Percentiles rank a stretch among this genome's conserved stretches.
These are phyloP conservation scores for Meganola albula DNA, from an alignment of 2,888 invertebrate genomes.

Conservation along the genomic window DNA sequence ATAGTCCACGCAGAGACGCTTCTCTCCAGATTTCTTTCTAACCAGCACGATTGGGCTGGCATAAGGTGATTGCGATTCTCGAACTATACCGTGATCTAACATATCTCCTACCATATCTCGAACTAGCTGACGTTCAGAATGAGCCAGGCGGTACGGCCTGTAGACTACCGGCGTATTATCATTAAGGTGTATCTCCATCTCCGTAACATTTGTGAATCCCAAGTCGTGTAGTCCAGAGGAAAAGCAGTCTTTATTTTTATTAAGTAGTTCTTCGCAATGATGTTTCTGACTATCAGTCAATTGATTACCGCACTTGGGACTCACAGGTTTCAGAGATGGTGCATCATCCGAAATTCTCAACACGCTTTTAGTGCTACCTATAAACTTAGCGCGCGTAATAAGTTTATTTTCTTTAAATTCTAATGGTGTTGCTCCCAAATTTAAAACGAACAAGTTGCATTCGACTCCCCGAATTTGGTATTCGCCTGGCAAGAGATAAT, in stretches of 20 bases:
- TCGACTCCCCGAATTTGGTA: neutral
- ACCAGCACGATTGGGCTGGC: conserved; percentile 2
- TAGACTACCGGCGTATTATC: conserved; percentile 3
- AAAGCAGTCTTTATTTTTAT: conserved; percentile 1
- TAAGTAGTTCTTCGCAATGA: neutral
- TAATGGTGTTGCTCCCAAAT: neutral
- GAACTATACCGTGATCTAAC: conserved; percentile 18
- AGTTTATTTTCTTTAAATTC: neutral
- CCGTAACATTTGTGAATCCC: conserved; percentile 1
- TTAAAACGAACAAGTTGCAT: conserved; percentile 1
- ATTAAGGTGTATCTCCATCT: conserved; percentile 4
- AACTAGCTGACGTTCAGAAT: neutral
- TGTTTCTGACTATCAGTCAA: neutral
- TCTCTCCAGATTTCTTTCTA: conserved; percentile 1
- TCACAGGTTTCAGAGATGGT: neutral
- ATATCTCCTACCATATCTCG: conserved; percentile 20
- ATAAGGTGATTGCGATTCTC: conserved; percentile 15
- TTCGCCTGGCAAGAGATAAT: conserved; percentile 4
- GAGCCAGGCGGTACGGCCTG: conserved; percentile 3
- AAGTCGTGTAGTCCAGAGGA: no score
- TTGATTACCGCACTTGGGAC: neutral
- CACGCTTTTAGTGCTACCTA: neutral
- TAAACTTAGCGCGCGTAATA: conserved; percentile 1
- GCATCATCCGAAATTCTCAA: neutral
- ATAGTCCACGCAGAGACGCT: conserved; percentile 12